Conservation (phyloP, 1,140 invertebrate genomes). For the Kradibia gibbosae region DNA sequence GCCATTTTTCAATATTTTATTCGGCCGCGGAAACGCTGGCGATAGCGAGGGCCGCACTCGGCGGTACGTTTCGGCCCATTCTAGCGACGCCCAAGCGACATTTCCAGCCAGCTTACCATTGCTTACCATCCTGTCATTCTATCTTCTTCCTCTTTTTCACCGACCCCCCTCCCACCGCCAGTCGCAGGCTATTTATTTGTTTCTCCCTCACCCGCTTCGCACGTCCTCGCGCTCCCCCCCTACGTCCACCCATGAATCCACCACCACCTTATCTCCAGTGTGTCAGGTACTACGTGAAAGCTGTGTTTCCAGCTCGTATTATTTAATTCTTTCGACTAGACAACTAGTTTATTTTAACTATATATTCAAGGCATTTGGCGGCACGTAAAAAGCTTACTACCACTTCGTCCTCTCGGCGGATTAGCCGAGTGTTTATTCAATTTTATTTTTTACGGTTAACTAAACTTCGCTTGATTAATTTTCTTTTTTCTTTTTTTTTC, state of each 20-base stretch:
- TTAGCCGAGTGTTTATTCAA: neutral
- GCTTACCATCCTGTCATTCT: neutral
- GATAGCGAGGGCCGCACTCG: conserved; percentile 8
- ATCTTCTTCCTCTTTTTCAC: conserved; percentile 10
- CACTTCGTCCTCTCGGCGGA: neutral
- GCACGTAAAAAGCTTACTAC: neutral
- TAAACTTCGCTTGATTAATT: neutral
- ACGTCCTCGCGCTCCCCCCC: neutral
- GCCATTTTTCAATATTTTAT: conserved; percentile 52
- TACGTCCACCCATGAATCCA: neutral
- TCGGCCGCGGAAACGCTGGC: conserved; percentile 35
- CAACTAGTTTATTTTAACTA: conserved; percentile 16
- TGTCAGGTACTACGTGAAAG: neutral
- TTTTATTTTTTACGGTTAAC: neutral
- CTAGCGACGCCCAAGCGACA: conserved; percentile 37
- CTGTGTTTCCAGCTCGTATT: conserved; percentile 34
- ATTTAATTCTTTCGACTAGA: conserved; percentile 20
- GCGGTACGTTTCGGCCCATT: conserved; percentile 2
- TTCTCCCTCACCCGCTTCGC: neutral
- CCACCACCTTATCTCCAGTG: neutral
- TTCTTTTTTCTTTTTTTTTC: no score
- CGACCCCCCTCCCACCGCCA: neutral
- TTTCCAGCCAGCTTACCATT: conserved; percentile 33
- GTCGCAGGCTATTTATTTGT: neutral
- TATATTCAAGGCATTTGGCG: neutral